These are phyloP conservation scores for Andrena trimmerana DNA, from an alignment of 2,888 invertebrate genomes.

Conservation along the genomic window DNA sequence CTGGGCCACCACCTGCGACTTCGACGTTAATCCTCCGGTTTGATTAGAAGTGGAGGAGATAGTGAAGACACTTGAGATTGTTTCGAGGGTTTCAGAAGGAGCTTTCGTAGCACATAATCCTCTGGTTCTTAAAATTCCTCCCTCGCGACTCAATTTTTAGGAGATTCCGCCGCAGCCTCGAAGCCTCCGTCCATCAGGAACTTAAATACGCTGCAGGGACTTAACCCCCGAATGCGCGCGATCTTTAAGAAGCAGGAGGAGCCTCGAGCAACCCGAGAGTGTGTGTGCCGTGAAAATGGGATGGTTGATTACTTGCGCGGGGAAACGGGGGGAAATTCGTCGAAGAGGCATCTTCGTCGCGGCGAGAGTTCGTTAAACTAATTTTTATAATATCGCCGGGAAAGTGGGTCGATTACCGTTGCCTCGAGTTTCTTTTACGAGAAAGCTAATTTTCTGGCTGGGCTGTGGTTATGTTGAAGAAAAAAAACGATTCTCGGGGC, in stretches of 20 bases:
- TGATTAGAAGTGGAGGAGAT: not conserved
- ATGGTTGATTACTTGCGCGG: constrained; percentile 37
- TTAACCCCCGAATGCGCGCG: not conserved
- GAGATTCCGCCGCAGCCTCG: too few relatives aligned
- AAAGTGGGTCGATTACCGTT: constrained; percentile 45
- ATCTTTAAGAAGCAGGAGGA: not conserved
- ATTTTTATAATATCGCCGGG: constrained; percentile 49
- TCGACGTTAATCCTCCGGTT: too few relatives aligned
- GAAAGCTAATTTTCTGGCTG: not conserved
- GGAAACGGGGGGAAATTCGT: constrained; percentile 21
- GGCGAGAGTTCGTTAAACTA: constrained; percentile 58
- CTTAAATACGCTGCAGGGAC: not conserved
- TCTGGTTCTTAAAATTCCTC: not conserved
- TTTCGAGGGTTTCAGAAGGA: too few relatives aligned
- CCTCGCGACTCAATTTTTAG: not conserved
- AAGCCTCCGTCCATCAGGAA: not conserved
- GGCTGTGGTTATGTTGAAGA: too few relatives aligned
- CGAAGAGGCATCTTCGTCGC: constrained; percentile 26
- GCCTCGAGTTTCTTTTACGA: not conserved
- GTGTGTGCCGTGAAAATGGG: constrained; percentile 35
- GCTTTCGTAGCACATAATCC: too few relatives aligned
- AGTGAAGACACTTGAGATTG: not conserved
- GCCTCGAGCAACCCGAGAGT: not conserved
- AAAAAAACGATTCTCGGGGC: too few relatives aligned
- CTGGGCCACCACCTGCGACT: too few relatives aligned